Evolutionary conservation across 2,888 invertebrate genomes (phyloP).

Genomic region (Gryllus longicercus): DNA sequence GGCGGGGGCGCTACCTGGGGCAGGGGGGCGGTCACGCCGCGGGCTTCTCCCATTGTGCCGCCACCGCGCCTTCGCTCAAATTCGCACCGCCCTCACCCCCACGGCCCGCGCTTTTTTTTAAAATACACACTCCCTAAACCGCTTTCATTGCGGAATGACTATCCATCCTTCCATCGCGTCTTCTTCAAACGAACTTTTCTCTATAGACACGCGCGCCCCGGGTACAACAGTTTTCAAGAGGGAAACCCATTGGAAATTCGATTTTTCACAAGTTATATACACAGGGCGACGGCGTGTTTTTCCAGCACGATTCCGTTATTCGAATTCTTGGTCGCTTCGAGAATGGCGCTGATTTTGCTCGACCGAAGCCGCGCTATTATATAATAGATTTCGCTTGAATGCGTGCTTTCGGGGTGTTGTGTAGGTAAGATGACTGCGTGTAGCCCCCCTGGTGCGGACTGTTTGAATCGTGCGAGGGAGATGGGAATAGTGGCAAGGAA

Average conservation of each 20-base stretch:
- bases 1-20: conserved; percentile 20
- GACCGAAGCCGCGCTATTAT: background rate
- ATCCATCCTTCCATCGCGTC: background rate
- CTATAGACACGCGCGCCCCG: background rate
- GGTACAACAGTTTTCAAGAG: background rate
- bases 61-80: background rate
- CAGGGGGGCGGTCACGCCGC: background rate
- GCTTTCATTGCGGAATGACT: background rate
- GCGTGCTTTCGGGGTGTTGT: background rate
- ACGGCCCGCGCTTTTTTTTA: background rate
- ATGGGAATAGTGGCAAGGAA: no score
- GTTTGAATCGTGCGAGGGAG: no score
- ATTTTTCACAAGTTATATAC: background rate
- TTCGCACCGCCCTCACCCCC: conserved; percentile 1
- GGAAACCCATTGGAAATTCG: background rate
- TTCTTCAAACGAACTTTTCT: background rate
- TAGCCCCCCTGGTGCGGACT: no score
- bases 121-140: background rate
- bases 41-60: conserved; percentile 2
- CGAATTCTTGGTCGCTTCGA: background rate
- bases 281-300: background rate
- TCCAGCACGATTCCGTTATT: background rate
- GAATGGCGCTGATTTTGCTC: background rate
- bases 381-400: background rate
- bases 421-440: background rate